Evolutionary conservation across 1,140 invertebrate species (phyloP).

Genomic region (Nephila pilipes): DNA sequence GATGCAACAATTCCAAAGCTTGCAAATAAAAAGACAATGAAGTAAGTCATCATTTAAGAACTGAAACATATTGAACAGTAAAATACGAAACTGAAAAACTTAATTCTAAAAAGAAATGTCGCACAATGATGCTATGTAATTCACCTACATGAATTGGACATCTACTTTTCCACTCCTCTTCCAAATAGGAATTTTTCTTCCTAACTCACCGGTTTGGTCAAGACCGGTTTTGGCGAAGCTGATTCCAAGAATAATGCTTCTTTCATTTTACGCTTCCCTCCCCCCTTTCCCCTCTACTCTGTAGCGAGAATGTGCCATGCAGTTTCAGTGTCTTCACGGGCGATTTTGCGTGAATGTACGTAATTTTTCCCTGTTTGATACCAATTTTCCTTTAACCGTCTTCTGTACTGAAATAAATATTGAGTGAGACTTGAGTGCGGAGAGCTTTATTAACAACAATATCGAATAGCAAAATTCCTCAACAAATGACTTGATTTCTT

Average conservation of each 20-base stretch:
- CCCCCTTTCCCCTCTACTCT: not conserved
- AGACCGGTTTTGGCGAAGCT: slow-evolving; percentile 43
- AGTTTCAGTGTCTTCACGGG: not conserved
- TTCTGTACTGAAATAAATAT: too few species aligned
- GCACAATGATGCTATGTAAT: slow-evolving; percentile 17
- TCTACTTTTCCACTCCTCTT: not conserved
- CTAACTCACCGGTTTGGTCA: slow-evolving; percentile 29
- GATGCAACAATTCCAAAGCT: too few species aligned
- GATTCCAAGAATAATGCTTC: slow-evolving; percentile 24
- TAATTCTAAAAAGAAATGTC: slow-evolving; percentile 25
- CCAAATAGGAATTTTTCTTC: slow-evolving; percentile 28
- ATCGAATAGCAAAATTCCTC: too few species aligned
- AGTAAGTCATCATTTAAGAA: too few species aligned
- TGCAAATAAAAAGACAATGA: too few species aligned
- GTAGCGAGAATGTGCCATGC: not conserved
- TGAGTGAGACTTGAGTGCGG: too few species aligned
- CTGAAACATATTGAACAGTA: too few species aligned
- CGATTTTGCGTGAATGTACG: not conserved
- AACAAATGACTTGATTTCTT: too few species aligned
- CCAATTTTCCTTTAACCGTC: too few species aligned
- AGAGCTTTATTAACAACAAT: too few species aligned
- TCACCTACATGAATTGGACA: slow-evolving; percentile 6
- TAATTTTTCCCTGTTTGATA: too few species aligned
- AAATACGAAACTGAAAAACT: too few species aligned
- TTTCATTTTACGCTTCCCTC: not conserved